Evolutionary conservation across 92 coral and sea anemone species (phyloP).

Genomic region (Actinernus sp.): DNA sequence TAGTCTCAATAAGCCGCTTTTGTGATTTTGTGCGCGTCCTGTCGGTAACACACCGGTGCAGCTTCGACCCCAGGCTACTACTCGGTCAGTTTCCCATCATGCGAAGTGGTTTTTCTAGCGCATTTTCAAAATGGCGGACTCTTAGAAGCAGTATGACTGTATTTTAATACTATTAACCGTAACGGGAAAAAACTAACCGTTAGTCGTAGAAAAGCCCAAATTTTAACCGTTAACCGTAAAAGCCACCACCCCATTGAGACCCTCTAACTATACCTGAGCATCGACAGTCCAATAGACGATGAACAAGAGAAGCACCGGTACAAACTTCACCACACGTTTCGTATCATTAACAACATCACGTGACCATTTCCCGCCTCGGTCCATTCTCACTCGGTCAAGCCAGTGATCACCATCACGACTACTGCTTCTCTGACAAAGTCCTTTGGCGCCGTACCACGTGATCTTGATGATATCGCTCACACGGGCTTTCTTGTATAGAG

Average conservation of each 20-base stretch:
- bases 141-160: no score
- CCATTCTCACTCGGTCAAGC: slow-evolving; percentile 67
- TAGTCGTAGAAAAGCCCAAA: no score
- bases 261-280: slow-evolving; percentile 80
- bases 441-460: slow-evolving; percentile 32
- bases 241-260: no score
- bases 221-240: no score
- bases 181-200: background rate
- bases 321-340: slow-evolving; percentile 54
- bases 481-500: slow-evolving; percentile 50
- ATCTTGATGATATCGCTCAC: slow-evolving; percentile 48
- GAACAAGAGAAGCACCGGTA: slow-evolving; percentile 73
- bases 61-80: no score
- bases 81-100: no score
- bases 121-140: no score
- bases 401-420: slow-evolving; percentile 16
- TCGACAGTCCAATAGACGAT: slow-evolving; percentile 71
- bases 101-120: no score
- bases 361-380: slow-evolving; percentile 48
- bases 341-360: slow-evolving; percentile 71
- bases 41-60: no score
- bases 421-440: slow-evolving; percentile 5
- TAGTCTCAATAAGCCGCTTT: no score
- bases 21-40: no score
- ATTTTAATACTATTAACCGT: no score